Evolutionary conservation across 2,797 vertebrate species (phyloP), one percentile per base, ranked within the genome.

Genomic region (Paratrypauchen microcephalus): DNA sequence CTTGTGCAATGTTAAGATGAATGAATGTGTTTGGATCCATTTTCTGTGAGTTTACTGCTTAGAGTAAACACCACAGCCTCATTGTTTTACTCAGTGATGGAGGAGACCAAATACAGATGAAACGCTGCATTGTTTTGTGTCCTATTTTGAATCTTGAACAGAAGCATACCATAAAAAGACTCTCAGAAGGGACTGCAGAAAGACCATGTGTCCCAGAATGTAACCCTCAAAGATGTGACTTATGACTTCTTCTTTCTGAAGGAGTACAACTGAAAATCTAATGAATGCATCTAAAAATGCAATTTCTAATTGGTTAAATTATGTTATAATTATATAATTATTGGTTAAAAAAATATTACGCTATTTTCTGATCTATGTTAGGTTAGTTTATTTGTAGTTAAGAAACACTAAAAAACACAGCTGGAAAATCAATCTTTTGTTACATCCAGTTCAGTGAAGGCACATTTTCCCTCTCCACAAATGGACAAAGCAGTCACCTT

Each of bases 21-120:
- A 30, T 32, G 57, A 19, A 30, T 28, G 30, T 21, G 23, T 62
- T 45, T 4, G 19, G n/a, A 5, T 9, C 2, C 12, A 41, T 62
- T 21, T 62, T 62, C 60, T 19, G n/a, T 23, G n/a, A 24, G 60
- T 41, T 45, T 62, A 21, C 39, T 15, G 60, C 18, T 45, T 21
- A 18, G 36, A 18, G 36, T 15, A 41, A 62, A 62, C 60, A 24
- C 19, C 36, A 41, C 36, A 41, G 36, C 11, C 32, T 62, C n/a
- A 21, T 62, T 45, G n/a, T 41, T 60, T 60, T 60, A 41, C 60
- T 23, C 32, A 13, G 58, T 61, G n/a, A 62, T 24, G 11, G 36
- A 62, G 36, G 36, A 62, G 36, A 45, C 58, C 24, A 36, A 62
- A 62, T 62, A 41, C 60, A 18, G 21, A 62, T 62, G 60, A 62